These are phyloP conservation scores for Lamellibrachia luymesi DNA, from an alignment of 1,140 invertebrate genomes.

Conservation along the genomic window DNA sequence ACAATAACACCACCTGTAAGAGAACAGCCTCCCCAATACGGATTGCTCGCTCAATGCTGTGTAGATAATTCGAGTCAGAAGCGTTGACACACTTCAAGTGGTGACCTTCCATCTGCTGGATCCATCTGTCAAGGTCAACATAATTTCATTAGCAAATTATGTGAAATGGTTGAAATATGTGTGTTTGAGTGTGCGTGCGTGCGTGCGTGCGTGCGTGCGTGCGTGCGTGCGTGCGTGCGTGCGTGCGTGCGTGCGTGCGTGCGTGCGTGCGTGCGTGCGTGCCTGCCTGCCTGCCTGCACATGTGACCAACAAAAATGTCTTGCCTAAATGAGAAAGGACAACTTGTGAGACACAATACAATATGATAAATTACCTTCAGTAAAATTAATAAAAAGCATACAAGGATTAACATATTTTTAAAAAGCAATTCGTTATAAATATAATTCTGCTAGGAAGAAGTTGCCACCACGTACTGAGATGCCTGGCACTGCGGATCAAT, in stretches of 20 bases:
- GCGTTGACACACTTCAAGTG: constrained; percentile 46
- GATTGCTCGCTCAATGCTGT: constrained; percentile 52
- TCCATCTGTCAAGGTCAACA: constrained; percentile 39
- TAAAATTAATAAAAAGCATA: neutral
- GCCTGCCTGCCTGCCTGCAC: no score
- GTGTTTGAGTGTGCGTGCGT: no score
- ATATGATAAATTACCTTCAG: neutral
- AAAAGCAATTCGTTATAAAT: neutral
- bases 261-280: no score
- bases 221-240: no score
- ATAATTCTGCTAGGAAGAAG: neutral
- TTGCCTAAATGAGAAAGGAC: neutral
- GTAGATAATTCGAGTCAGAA: constrained; percentile 50
- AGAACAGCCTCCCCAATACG: constrained; percentile 52
- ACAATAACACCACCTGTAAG: constrained; percentile 38
- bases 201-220: no score
- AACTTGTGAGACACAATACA: neutral
- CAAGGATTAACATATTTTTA: no score
- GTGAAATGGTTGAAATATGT: neutral
- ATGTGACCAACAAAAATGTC: neutral
- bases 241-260: no score
- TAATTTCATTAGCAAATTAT: neutral
- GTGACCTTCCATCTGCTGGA: constrained; percentile 50
- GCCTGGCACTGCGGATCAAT: constrained; percentile 86
- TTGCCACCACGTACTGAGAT: constrained; percentile 39